Conservation (phyloP, 2,888 invertebrate species). For the Sarcophaga subvicina region DNA sequence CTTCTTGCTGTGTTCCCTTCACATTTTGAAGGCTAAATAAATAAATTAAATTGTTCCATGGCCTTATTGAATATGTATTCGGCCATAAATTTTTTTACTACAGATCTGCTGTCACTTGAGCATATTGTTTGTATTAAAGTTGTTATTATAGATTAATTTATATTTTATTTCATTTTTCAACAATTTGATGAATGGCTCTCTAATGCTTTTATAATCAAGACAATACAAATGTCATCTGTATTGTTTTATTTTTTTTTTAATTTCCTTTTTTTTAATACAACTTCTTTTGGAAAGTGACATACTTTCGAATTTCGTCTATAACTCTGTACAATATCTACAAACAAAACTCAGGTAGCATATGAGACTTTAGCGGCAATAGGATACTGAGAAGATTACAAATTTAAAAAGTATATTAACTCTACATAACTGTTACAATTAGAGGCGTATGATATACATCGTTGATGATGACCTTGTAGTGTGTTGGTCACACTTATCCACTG, state of each 20-base stretch:
- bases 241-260: not conserved
- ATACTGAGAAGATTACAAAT: too few species aligned
- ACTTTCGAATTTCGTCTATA: too few species aligned
- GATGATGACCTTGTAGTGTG: too few species aligned
- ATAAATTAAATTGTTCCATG: constrained; percentile 1
- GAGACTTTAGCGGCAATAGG: too few species aligned
- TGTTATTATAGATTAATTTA: constrained; percentile 34
- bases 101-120: constrained; percentile 6
- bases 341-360: too few species aligned
- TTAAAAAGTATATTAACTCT: too few species aligned
- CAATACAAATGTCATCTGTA: not conserved
- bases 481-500: too few species aligned
- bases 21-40: constrained; percentile 10
- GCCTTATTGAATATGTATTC: constrained; percentile 2
- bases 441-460: too few species aligned
- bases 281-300: too few species aligned
- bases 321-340: too few species aligned
- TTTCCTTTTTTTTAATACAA: not conserved
- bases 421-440: too few species aligned
- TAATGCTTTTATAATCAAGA: constrained; percentile 38
- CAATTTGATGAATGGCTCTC: constrained; percentile 41
- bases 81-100: constrained; percentile 13
- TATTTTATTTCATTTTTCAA: constrained; percentile 17
- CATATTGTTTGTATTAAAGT: constrained; percentile 39
- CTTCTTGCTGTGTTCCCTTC: not conserved